Evolutionary conservation across 2,888 invertebrate genomes (phyloP), one percentile per base, ranked within the genome.

Genomic region (Lamproptera curius): DNA sequence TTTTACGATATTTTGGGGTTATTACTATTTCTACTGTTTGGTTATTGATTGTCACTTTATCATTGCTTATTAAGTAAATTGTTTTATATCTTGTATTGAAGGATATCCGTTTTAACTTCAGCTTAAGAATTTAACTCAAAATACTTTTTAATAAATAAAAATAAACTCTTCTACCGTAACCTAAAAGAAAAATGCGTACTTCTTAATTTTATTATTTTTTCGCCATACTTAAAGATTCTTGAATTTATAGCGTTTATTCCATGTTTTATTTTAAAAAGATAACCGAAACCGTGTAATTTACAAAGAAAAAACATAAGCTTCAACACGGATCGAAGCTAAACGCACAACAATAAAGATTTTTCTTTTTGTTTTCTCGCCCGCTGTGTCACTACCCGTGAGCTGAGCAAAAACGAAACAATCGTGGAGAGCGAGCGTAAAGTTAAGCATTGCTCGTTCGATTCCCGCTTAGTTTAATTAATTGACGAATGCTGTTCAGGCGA

Each of bases 381-480:
- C n/a, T 48, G 42, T 43, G 26, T 10, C 48, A 26, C 34, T 2
- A 14, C 11, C 42, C 14, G 42, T 39, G 35, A 6, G 10, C 8
- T 10, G 10, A 6, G 34, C 16, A 23, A 42, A 48, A 34, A 48
- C 20, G 15, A 36, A 16, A 36, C 31, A 17, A 41, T 36, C 42
- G 47, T 33, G 35, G 37, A 9, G 26, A 2, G 6, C 14, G 9
- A 2, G 14, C 9, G 16, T 15, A 10, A 40, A 33, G 33, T 28
- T 23, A 20, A 23, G 33, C 23, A 31, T 15, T 20, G 36, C 9
- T 36, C 11, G 17, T 14, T n/a, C 11, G 9, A 8, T n/a, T 17
- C 33, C 48, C 42, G 48, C 17, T 23, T 38, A 38, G 16, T 38
- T 42, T 35, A 43, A 44, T 37, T 41, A 46, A 39, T 39, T 42